Conservation (phyloP, 2,797 vertebrate species). For the Danio kyathit region DNA sequence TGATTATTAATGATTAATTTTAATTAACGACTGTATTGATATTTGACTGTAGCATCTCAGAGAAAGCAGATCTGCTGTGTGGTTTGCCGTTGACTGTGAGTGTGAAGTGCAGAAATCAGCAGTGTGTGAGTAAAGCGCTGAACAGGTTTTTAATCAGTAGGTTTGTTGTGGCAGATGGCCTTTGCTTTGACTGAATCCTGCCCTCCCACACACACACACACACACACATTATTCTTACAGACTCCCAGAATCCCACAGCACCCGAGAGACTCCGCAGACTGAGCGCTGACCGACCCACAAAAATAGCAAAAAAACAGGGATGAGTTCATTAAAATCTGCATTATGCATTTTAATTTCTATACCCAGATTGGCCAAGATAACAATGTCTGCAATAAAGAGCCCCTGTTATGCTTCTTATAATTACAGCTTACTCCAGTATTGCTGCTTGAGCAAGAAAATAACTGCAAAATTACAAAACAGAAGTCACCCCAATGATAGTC, state of each 20-base stretch:
- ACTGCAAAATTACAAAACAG: too few species aligned
- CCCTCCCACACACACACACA: constrained; percentile 65
- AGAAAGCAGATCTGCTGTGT: too few species aligned
- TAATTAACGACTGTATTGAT: too few species aligned
- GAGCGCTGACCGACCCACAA: constrained; percentile 77
- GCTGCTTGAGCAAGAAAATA: too few species aligned
- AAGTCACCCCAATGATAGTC: too few species aligned
- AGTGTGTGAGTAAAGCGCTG: constrained; percentile 40
- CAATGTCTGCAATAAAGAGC: neutral
- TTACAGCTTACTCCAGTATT: too few species aligned
- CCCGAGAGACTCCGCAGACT: constrained; percentile 69
- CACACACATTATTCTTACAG: constrained; percentile 42
- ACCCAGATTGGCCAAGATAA: neutral
- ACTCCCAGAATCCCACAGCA: constrained; percentile 63
- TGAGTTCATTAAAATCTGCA: constrained; percentile 14
- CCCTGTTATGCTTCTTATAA: too few species aligned
- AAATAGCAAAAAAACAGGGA: constrained; percentile 74
- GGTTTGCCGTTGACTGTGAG: neutral
- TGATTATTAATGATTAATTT: too few species aligned
- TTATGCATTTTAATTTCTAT: neutral
- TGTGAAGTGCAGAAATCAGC: neutral
- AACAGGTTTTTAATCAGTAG: constrained; percentile 45
- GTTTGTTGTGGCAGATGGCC: constrained; percentile 59
- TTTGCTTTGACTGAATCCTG: constrained; percentile 72
- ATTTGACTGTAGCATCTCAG: too few species aligned